phyloP scores from a whole-genome alignment of 2,113 vertebrate species.

The Strix uralensis region DNA sequence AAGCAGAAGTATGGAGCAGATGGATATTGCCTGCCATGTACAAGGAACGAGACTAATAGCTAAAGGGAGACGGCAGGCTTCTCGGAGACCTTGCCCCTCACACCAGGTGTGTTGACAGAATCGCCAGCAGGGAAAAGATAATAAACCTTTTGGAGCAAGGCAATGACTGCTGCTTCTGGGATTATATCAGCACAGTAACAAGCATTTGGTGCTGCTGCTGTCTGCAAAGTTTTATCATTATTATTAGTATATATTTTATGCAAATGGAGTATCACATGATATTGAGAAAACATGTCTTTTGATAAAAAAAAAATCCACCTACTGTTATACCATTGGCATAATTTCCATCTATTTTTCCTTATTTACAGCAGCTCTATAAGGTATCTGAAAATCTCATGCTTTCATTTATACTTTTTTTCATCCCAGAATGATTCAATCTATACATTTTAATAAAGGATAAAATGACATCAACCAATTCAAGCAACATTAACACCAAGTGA shows the following conservation, averaged over 20 bases:
- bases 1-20: slow-evolving; percentile 44
- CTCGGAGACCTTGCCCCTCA: slow-evolving; percentile 13
- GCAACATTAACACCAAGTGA: not conserved
- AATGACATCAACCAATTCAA: slow-evolving; percentile 5
- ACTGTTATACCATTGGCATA: not conserved
- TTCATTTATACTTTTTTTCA: not conserved
- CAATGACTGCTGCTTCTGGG: slow-evolving; percentile 43
- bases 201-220: slow-evolving; percentile 29
- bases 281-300: not conserved
- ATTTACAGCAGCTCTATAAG: not conserved
- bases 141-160: slow-evolving; percentile 51
- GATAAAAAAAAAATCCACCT: not conserved
- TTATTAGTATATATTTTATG: not conserved
- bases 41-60: not conserved
- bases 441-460: not conserved
- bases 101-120: slow-evolving; percentile 54
- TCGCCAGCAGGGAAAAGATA: slow-evolving; percentile 51
- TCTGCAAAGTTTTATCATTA: slow-evolving; percentile 28
- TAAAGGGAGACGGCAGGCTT: slow-evolving; percentile 38
- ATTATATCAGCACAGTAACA: slow-evolving; percentile 9
- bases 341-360: not conserved
- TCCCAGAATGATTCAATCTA: not conserved
- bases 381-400: not conserved
- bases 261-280: not conserved
- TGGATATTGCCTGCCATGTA: slow-evolving; percentile 26